phyloP scores from a whole-genome alignment of 2,888 invertebrate species.

The Entomobrya proxima region DNA sequence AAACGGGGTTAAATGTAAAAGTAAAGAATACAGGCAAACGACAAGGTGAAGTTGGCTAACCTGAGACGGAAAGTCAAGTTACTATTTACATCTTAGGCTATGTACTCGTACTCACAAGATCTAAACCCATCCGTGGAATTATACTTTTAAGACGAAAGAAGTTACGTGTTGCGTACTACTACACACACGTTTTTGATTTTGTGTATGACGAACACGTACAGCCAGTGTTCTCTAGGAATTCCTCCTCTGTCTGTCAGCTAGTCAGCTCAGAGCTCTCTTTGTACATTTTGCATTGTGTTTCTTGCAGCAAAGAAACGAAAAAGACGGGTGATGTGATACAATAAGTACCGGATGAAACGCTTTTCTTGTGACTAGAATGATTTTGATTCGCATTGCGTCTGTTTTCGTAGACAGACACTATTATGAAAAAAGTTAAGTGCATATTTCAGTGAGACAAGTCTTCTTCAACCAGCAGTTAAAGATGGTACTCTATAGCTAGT shows the following conservation, averaged over 20 bases:
- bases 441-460: slow-evolving; percentile 19
- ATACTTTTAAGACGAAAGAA: too few species aligned
- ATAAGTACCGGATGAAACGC: too few species aligned
- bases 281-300: neutral
- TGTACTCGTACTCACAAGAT: too few species aligned
- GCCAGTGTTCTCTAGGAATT: slow-evolving; percentile 28
- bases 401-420: neutral
- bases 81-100: too few species aligned
- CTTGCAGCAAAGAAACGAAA: neutral
- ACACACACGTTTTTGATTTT: neutral
- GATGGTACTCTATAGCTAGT: slow-evolving; percentile 6
- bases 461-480: neutral
- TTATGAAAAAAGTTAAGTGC: slow-evolving; percentile 11
- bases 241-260: slow-evolving; percentile 5
- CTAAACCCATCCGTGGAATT: too few species aligned
- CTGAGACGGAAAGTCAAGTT: slow-evolving; percentile 14
- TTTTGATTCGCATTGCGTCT: neutral
- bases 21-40: neutral
- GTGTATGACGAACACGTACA: slow-evolving; percentile 10
- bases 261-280: too few species aligned
- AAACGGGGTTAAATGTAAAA: slow-evolving; percentile 41
- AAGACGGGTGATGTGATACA: slow-evolving; percentile 20
- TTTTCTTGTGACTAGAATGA: too few species aligned
- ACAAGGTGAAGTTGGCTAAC: slow-evolving; percentile 34
- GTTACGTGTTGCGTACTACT: neutral